Conservation (phyloP, 2,797 vertebrate species). For the Megaceryle alcyon region DNA sequence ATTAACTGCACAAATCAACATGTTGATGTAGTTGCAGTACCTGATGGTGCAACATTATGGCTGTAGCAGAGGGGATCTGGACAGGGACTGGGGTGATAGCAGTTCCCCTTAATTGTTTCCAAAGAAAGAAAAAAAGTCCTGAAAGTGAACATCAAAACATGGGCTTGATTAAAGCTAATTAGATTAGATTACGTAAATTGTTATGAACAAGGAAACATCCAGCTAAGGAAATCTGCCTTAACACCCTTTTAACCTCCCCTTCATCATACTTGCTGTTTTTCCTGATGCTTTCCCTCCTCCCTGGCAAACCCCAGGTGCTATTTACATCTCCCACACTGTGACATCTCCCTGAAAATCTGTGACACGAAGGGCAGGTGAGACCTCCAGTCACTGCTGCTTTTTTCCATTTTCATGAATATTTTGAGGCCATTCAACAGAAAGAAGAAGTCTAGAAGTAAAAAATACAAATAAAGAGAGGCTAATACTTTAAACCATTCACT, state of each 20-base stretch:
- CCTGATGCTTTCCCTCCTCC: neutral
- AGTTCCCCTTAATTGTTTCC: neutral
- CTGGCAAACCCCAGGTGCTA: neutral
- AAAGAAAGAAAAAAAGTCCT: neutral
- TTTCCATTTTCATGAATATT: neutral
- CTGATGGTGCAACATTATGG: neutral
- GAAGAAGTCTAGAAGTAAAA: neutral
- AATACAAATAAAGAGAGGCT: neutral
- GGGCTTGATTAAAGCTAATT: neutral
- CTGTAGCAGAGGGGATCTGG: neutral
- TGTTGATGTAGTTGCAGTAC: accelerated
- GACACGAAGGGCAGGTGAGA: neutral
- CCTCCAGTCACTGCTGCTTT: neutral
- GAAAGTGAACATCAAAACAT: neutral
- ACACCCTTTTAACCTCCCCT: neutral
- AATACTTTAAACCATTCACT: neutral
- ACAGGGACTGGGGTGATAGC: neutral
- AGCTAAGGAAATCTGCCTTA: neutral
- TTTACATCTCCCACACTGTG: accelerated
- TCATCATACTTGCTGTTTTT: neutral
- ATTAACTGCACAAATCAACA: neutral
- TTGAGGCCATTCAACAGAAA: neutral
- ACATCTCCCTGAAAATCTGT: neutral
- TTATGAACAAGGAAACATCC: neutral
- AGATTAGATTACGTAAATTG: neutral